These are phyloP conservation scores for Sanderia malayensis DNA, from an alignment of 30 jellyfish, hydroid and myxozoan species.

Conservation along the genomic window DNA sequence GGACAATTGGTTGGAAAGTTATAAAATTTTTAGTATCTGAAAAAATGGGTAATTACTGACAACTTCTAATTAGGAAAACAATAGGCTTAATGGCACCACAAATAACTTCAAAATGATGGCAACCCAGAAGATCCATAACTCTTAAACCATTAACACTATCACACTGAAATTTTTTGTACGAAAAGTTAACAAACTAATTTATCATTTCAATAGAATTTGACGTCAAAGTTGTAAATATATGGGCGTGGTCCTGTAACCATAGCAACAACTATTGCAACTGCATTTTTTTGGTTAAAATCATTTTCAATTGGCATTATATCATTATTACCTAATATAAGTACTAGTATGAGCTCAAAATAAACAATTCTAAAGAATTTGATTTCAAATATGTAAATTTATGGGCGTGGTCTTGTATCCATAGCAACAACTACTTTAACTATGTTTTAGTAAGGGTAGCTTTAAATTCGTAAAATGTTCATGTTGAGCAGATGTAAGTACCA, in stretches of 20 bases:
- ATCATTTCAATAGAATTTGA: background rate
- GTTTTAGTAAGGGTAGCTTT: background rate
- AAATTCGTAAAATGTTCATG: background rate
- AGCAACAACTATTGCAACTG: background rate
- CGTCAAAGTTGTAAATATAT: background rate
- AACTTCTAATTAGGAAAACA: conserved; percentile 7
- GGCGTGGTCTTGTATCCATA: background rate
- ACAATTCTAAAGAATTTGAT: background rate
- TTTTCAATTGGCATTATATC: background rate
- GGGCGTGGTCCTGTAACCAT: no score
- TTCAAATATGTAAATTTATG: background rate
- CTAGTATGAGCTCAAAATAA: background rate
- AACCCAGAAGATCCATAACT: conserved; percentile 2
- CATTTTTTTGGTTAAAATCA: background rate
- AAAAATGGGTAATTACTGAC: no score
- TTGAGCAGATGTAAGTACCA: background rate
- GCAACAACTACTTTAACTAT: background rate
- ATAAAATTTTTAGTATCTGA: background rate
- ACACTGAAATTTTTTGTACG: conserved; percentile 13
- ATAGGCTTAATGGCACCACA: conserved; percentile 17
- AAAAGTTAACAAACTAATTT: background rate
- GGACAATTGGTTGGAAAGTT: conserved; percentile 16
- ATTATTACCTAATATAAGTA: background rate
- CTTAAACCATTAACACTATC: conserved; percentile 10
- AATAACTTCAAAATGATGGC: conserved; percentile 10